phyloP scores from a whole-genome alignment of 2,113 vertebrate genomes.

The Setophaga kirtlandii region DNA sequence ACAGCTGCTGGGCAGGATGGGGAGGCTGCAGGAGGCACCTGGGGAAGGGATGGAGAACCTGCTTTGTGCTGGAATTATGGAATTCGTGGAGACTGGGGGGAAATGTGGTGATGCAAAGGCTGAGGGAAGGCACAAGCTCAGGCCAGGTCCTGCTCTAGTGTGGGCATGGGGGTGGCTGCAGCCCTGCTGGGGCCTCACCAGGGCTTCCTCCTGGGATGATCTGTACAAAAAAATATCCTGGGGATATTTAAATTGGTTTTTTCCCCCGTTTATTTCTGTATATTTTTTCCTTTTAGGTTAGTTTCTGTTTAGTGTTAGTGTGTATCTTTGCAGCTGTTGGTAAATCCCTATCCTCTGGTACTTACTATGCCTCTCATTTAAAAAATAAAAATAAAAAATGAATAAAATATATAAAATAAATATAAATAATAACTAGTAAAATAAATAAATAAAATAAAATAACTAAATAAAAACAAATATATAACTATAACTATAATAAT shows the following conservation, averaged over 20 bases:
- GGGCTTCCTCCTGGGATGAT: background rate
- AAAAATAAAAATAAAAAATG: background rate
- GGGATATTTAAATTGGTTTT: background rate
- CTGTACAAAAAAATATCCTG: background rate
- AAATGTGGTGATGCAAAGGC: background rate
- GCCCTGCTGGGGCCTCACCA: background rate
- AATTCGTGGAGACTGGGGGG: fast-evolving
- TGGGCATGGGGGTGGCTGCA: background rate
- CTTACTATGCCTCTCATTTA: background rate
- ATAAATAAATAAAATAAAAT: too few species aligned
- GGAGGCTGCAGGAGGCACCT: background rate
- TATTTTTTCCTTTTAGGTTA: background rate
- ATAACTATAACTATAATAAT: too few species aligned
- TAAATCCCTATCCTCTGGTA: background rate
- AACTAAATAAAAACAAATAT: too few species aligned
- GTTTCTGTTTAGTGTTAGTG: background rate
- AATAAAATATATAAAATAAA: background rate
- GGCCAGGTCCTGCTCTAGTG: fast-evolving
- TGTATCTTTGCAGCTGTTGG: background rate
- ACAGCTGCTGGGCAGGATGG: fast-evolving
- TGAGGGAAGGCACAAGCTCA: background rate
- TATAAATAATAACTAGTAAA: background rate
- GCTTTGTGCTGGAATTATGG: fast-evolving
- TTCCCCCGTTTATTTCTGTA: background rate
- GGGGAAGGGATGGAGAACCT: background rate